Percentiles rank a stretch among this genome's conserved stretches.
phyloP scores from a whole-genome alignment of 2,797 vertebrate genomes.

The Crypturellus tataupa region DNA sequence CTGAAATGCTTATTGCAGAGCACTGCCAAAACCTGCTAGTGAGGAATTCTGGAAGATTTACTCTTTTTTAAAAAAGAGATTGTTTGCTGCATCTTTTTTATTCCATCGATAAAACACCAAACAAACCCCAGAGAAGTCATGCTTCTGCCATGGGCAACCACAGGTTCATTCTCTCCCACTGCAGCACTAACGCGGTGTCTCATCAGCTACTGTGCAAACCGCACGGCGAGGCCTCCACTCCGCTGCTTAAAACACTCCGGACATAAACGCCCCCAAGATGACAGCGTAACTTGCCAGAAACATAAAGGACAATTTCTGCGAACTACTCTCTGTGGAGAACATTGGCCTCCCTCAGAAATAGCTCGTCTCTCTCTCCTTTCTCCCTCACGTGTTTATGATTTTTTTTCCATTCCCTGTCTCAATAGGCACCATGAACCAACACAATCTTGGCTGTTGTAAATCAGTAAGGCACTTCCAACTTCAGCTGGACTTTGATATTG shows the following conservation, averaged over 20 bases:
- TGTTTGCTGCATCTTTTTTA: neutral
- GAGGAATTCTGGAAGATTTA: neutral
- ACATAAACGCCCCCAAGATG: neutral
- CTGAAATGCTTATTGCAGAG: neutral
- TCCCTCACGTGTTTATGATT: neutral
- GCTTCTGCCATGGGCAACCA: neutral
- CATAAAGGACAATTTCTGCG: neutral
- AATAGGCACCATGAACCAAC: neutral
- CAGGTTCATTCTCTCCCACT: neutral
- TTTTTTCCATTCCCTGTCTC: neutral
- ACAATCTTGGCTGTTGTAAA: neutral
- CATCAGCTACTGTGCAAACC: conserved; percentile 23
- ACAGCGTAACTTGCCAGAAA: neutral
- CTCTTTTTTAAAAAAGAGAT: neutral
- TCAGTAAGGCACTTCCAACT: neutral
- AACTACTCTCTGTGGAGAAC: neutral
- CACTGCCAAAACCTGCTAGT: neutral
- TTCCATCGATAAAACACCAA: neutral
- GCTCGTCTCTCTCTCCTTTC: neutral
- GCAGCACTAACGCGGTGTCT: neutral
- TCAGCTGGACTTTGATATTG: neutral
- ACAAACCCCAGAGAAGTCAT: neutral
- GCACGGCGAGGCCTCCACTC: neutral
- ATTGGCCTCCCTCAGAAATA: neutral
- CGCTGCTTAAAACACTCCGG: neutral